A percentile compares a stretch with the other conserved stretches of the same genome.
These are phyloP conservation scores for Ophioninae sp. DNA, from an alignment of 2,888 invertebrate genomes.

Conservation along the genomic window DNA sequence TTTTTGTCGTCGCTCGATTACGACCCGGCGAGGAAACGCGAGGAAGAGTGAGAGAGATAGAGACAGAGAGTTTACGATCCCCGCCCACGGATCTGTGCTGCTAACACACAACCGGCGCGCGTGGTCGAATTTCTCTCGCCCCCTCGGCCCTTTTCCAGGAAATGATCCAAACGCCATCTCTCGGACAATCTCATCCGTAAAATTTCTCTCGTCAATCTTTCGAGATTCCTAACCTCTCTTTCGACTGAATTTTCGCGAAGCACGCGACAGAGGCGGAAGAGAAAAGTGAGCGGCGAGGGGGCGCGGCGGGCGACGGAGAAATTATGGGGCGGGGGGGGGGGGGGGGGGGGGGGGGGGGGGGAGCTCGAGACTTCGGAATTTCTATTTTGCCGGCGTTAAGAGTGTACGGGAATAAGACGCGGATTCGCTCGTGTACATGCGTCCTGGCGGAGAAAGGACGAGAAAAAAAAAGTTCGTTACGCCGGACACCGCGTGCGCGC, in stretches of 20 bases:
- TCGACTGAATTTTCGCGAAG: background rate
- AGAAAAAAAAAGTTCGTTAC: constrained; percentile 17
- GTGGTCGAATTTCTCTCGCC: constrained; percentile 28
- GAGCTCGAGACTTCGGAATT: background rate
- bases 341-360: background rate
- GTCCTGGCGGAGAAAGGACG: constrained; percentile 9
- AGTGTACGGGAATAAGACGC: background rate
- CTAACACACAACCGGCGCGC: constrained; percentile 46
- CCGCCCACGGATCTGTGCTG: constrained; percentile 39
- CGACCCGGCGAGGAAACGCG: constrained; percentile 7
- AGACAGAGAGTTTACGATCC: constrained; percentile 24
- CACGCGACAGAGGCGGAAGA: background rate
- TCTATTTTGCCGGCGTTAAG: background rate
- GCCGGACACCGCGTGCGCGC: background rate
- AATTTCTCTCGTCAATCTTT: background rate
- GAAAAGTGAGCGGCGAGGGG: background rate
- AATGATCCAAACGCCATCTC: constrained; percentile 47
- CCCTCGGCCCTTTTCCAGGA: constrained; percentile 3
- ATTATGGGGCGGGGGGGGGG: background rate
- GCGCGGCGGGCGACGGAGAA: too few relatives aligned
- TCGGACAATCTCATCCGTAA: background rate
- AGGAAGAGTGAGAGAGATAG: background rate
- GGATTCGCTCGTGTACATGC: background rate
- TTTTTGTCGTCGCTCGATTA: constrained; percentile 14
- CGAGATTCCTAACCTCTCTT: background rate